These are phyloP conservation scores for Cenopis cana DNA, from an alignment of 2,888 invertebrate species.

Conservation along the genomic window DNA sequence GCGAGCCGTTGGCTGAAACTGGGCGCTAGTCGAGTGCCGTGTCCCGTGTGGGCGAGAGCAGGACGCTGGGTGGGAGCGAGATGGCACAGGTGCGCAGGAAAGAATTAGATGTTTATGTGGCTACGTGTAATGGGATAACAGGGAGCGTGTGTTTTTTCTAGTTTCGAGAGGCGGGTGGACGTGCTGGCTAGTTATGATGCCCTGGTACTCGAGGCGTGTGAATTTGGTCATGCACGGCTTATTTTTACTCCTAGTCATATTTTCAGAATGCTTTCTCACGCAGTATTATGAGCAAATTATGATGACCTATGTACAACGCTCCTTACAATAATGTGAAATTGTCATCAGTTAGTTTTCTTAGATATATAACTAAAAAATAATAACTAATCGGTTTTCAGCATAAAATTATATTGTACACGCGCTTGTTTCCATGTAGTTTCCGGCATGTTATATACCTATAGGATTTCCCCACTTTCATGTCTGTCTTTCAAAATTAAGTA, in stretches of 20 bases:
- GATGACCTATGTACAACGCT: not conserved
- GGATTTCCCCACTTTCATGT: no score
- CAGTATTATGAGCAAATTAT: not conserved
- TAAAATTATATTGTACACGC: no score
- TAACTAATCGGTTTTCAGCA: no score
- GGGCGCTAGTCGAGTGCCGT: slow-evolving; percentile 64
- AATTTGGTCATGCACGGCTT: slow-evolving; percentile 6
- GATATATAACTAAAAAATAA: no score
- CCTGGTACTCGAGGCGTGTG: slow-evolving; percentile 16
- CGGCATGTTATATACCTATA: no score
- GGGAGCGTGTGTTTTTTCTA: slow-evolving; percentile 66
- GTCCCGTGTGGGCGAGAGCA: slow-evolving; percentile 53
- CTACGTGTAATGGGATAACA: slow-evolving; percentile 78
- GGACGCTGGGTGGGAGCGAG: slow-evolving; percentile 60
- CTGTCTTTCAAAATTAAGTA: no score
- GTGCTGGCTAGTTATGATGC: slow-evolving; percentile 34
- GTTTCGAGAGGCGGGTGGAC: slow-evolving; percentile 59
- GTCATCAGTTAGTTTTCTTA: no score
- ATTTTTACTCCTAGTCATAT: not conserved
- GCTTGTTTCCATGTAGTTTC: no score
- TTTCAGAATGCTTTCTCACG: not conserved
- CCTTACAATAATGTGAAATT: no score
- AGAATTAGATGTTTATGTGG: slow-evolving; percentile 84
- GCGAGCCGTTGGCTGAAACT: slow-evolving; percentile 74
- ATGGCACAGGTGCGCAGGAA: slow-evolving; percentile 82